Evolutionary conservation across 2,888 invertebrate genomes (phyloP).

Genomic region (Steromphala cineraria): DNA sequence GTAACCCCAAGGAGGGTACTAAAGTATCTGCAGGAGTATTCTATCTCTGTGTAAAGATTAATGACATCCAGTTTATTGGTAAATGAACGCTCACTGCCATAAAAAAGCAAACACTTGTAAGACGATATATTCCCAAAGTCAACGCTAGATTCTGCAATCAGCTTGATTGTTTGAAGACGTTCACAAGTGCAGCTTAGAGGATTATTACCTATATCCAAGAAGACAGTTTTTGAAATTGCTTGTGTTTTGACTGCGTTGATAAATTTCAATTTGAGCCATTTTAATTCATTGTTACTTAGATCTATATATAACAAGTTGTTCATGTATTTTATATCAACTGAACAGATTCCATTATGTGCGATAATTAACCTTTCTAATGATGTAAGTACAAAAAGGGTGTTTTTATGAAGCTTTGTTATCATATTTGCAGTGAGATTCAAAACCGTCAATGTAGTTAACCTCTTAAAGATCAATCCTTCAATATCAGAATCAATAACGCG

Average conservation of each 20-base stretch:
- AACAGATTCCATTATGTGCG: neutral
- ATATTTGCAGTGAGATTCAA: slow-evolving; percentile 2
- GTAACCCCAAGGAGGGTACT: neutral
- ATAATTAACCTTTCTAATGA: neutral
- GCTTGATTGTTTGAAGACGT: neutral
- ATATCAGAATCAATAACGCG: neutral
- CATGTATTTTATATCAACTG: neutral
- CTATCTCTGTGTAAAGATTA: neutral
- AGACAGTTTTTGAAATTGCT: neutral
- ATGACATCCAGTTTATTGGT: neutral
- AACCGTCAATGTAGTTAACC: neutral
- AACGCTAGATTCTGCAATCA: neutral
- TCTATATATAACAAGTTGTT: slow-evolving; percentile 8
- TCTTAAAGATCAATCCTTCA: slow-evolving; percentile 1
- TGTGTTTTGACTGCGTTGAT: neutral
- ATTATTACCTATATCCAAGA: slow-evolving; percentile 4
- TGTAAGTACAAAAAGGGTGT: neutral
- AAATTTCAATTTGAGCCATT: neutral
- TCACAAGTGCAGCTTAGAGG: slow-evolving; percentile 6
- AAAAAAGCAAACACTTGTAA: neutral
- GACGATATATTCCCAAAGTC: neutral
- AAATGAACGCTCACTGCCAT: slow-evolving; percentile 11
- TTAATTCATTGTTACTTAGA: neutral
- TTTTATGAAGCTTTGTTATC: neutral
- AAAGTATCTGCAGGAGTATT: neutral